Percentiles rank a stretch among this genome's conserved stretches.
Evolutionary conservation across 2,888 invertebrate species (phyloP).

Genomic region (Dromius quadrimaculatus): DNA sequence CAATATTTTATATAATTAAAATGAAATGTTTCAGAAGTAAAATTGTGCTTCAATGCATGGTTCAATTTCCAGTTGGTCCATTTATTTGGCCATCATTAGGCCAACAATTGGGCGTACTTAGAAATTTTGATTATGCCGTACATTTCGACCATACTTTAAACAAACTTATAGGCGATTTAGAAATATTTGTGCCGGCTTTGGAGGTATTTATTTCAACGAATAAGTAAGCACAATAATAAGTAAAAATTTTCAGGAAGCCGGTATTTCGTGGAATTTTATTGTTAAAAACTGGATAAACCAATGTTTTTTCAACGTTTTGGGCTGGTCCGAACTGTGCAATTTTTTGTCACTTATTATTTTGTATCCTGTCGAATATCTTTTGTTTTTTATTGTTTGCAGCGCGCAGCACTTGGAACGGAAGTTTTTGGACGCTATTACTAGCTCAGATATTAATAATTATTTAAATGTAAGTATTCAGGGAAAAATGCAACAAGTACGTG

Average conservation of each 20-base stretch:
- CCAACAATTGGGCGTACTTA: constrained; percentile 41
- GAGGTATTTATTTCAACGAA: constrained; percentile 44
- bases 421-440: constrained; percentile 20
- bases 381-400: constrained; percentile 54
- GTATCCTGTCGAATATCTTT: constrained; percentile 56
- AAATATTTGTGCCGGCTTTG: constrained; percentile 53
- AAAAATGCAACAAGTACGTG: neutral
- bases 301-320: constrained; percentile 56
- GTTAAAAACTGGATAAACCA: constrained; percentile 56
- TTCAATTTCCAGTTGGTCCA: constrained; percentile 53
- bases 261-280: constrained; percentile 45
- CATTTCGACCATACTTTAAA: constrained; percentile 56
- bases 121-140: constrained; percentile 39
- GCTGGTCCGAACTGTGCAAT: constrained; percentile 57
- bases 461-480: constrained; percentile 24
- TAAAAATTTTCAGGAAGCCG: constrained; percentile 26
- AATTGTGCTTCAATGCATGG: constrained; percentile 53
- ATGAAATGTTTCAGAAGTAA: constrained; percentile 52
- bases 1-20: constrained; percentile 4
- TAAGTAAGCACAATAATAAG: too few relatives aligned
- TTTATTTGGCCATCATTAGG: constrained; percentile 56
- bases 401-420: constrained; percentile 35
- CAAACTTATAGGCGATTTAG: constrained; percentile 56
- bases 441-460: constrained; percentile 10
- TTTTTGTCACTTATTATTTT: constrained; percentile 55